Conservation (phyloP, 2,888 invertebrate species). For the Lacanobia oleracea region DNA sequence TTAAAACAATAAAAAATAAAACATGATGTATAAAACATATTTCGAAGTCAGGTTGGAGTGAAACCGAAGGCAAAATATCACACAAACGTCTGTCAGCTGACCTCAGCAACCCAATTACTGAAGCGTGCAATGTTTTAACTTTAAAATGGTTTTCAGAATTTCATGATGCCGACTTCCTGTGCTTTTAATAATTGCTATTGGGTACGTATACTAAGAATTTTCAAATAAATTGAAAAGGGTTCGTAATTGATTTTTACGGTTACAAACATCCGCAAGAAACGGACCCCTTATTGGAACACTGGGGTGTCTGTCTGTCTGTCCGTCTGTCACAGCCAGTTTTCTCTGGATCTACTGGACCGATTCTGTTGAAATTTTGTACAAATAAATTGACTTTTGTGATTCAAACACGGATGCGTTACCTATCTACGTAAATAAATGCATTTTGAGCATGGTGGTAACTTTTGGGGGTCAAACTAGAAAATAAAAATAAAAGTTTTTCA, state of each 20-base stretch:
- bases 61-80: conserved; percentile 6
- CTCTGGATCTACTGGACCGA: too few relatives aligned
- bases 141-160: conserved; percentile 15
- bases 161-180: conserved; percentile 4
- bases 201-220: conserved; percentile 3
- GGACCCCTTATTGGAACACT: too few relatives aligned
- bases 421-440: too few relatives aligned
- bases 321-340: too few relatives aligned
- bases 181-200: conserved; percentile 5
- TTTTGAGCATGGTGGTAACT: too few relatives aligned
- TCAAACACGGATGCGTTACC: too few relatives aligned
- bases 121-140: conserved; percentile 35
- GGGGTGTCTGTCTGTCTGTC: too few relatives aligned
- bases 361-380: too few relatives aligned
- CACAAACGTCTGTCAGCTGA: conserved; percentile 25
- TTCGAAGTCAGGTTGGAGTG: neutral
- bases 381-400: too few relatives aligned
- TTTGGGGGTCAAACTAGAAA: too few relatives aligned
- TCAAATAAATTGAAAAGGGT: neutral
- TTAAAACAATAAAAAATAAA: neutral
- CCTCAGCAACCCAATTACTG: conserved; percentile 38
- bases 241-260: neutral
- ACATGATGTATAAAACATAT: neutral
- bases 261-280: too few relatives aligned
- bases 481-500: too few relatives aligned